Evolutionary conservation across 2,888 invertebrate species (phyloP), one percentile per base, ranked within the genome.

Genomic region (Heliconius charithonia): DNA sequence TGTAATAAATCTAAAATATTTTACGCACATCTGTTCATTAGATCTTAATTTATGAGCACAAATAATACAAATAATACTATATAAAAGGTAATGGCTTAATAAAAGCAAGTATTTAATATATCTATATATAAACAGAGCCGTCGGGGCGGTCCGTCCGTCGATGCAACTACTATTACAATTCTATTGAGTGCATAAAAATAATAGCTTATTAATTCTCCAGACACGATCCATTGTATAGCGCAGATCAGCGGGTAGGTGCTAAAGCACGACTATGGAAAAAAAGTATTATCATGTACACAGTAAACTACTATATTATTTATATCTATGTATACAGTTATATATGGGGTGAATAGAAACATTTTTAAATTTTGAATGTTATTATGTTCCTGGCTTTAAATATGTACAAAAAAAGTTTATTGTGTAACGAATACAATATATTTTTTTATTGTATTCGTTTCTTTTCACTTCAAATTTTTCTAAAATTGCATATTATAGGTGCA

Each of bases 201-300:
- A 67, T 71, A 27, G 25, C 78, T 79, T 41, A 81, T 90, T 88
- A 85, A 83, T 82, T 86, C 84, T 81, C 88, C 32, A 80, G 75
- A 81, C 89, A 89, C 90, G 90, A 87, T 79, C 83, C 71, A 73
- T 80, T 82, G 85, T 86, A 86, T 85, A 83, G 85, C 85, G 81
- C 84, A 85, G 85, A 88, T 88, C 85, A 85, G 81, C 78, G 79
- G 74, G 75, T 80, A 78, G 81, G 82, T 82, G 82, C 63, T 71
- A 70, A 74, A 76, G 77, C 83, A 82, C 83, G 82, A 82, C 79
- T 74, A 71, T 75, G 19, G 78, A 75, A 76, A 41, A 69, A 73
- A 76, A 25, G 45, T 66, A 65, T 73, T 59, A 65, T 73, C 29
- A 59, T 73, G 25, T 41, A 73, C 77, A 66, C 37, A n/a, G 22